phyloP scores from a whole-genome alignment of 2,888 invertebrate species.

The Polylopha cassiicola region DNA sequence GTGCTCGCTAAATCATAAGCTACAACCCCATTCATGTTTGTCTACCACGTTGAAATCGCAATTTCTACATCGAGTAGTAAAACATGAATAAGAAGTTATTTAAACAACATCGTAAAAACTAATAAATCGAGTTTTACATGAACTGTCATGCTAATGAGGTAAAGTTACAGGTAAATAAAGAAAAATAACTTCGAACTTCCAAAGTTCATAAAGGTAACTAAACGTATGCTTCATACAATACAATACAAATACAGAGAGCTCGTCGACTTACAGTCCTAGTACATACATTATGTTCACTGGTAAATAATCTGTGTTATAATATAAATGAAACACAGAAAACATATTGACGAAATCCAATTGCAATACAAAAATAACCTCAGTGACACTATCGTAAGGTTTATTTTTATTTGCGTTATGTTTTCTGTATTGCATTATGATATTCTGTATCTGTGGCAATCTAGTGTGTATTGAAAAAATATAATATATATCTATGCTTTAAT shows the following conservation, averaged over 20 bases:
- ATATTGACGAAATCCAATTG: too few relatives aligned
- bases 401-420: too few relatives aligned
- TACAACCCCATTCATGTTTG: constrained; percentile 23
- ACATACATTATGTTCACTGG: constrained; percentile 60
- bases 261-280: constrained; percentile 70
- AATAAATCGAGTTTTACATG: constrained; percentile 48
- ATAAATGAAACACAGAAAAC: too few relatives aligned
- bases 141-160: constrained; percentile 69
- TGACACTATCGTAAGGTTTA: too few relatives aligned
- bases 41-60: too few relatives aligned
- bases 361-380: too few relatives aligned
- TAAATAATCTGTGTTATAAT: constrained; percentile 46
- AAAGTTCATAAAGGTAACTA: constrained; percentile 73
- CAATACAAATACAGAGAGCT: constrained; percentile 55
- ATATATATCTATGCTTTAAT: constrained; percentile 50
- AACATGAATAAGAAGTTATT: too few relatives aligned
- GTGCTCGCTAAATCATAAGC: constrained; percentile 34
- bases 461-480: constrained; percentile 66
- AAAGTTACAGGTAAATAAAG: constrained; percentile 48
- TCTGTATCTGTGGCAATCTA: constrained; percentile 37
- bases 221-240: constrained; percentile 59
- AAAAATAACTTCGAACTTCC: constrained; percentile 64
- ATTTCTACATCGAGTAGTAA: too few relatives aligned
- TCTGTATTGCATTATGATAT: constrained; percentile 14
- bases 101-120: constrained; percentile 23